Percentiles rank a stretch among this genome's conserved stretches.
These are phyloP conservation scores for Agelaius phoeniceus DNA, from an alignment of 2,113 vertebrate genomes.

Conservation along the genomic window DNA sequence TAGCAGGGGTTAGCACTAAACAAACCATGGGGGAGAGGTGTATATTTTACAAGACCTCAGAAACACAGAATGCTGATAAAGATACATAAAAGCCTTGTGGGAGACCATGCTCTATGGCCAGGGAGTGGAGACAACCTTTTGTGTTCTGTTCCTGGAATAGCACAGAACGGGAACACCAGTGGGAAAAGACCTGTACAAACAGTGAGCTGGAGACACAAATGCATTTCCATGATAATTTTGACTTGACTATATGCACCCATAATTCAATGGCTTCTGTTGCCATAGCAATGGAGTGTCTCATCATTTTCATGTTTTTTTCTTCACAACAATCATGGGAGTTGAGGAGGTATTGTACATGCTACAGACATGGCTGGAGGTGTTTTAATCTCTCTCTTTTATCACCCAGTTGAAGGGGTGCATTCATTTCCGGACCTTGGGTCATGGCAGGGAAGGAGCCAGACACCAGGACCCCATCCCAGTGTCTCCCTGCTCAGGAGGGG, in stretches of 20 bases:
- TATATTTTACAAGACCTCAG: background rate
- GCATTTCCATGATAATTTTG: background rate
- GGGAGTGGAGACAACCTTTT: background rate
- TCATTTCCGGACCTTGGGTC: background rate
- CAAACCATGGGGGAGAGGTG: background rate
- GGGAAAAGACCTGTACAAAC: background rate
- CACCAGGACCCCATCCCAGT: background rate
- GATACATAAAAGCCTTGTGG: background rate
- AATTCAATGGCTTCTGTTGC: background rate
- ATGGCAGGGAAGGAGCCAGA: background rate
- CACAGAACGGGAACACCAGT: fast-evolving
- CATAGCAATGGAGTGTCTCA: constrained; percentile 11
- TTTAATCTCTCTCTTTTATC: background rate
- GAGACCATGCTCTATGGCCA: background rate
- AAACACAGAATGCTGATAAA: background rate
- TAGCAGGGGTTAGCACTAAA: background rate
- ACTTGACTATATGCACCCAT: background rate
- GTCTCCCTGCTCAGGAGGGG: background rate
- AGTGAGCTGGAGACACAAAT: background rate
- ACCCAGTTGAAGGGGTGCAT: background rate
- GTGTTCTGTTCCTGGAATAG: background rate
- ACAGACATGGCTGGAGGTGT: background rate
- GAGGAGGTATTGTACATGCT: background rate
- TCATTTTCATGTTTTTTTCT: background rate
- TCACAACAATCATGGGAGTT: fast-evolving